Evolutionary conservation across 1,140 invertebrate species (phyloP).

Genomic region (Charaxes varanes): DNA sequence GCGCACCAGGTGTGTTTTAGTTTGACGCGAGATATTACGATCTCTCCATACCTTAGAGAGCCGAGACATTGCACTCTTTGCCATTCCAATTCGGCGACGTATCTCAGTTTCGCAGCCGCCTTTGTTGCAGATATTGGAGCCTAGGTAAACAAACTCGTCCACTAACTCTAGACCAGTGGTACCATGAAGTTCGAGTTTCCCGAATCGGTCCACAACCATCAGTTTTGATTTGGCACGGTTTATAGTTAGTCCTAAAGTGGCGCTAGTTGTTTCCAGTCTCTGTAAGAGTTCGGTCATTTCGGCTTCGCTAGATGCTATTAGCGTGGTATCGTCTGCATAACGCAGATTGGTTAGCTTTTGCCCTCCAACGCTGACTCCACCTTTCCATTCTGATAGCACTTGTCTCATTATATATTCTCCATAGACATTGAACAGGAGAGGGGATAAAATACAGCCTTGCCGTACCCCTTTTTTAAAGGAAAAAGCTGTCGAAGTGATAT

Average conservation of each 20-base stretch:
- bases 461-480: background rate
- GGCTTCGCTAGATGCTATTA: too few relatives aligned
- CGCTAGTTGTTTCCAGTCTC: too few relatives aligned
- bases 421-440: conserved; percentile 7
- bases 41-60: background rate
- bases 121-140: too few relatives aligned
- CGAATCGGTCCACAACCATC: too few relatives aligned
- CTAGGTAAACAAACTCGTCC: too few relatives aligned
- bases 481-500: background rate
- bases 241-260: too few relatives aligned
- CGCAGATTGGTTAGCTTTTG: conserved; percentile 2
- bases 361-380: conserved; percentile 1
- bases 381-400: conserved; percentile 5
- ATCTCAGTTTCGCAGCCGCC: too few relatives aligned
- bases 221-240: too few relatives aligned
- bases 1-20: background rate
- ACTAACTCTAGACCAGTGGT: too few relatives aligned
- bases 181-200: too few relatives aligned
- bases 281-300: too few relatives aligned
- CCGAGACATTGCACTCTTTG: background rate
- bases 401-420: conserved; percentile 8
- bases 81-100: background rate
- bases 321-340: background rate
- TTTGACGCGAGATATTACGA: background rate
- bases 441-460: conserved; percentile 1